Base-by-base conservation (phyloP, 2,113 vertebrate species). In the Cyprinodon tularosa region DNA sequence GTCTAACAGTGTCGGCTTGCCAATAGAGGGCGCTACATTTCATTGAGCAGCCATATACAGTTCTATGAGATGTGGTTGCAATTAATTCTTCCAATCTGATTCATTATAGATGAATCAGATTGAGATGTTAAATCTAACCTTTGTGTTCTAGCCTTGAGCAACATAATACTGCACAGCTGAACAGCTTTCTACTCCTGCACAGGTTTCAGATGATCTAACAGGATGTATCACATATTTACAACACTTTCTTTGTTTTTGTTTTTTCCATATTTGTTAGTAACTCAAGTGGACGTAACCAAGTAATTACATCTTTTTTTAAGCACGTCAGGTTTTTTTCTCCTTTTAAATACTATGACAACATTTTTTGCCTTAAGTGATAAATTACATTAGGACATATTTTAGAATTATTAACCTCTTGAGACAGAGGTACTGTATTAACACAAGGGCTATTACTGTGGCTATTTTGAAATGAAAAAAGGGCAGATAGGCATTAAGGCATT, bases 211-310 rank as follows among this genome's bases (percentile, higher is more conserved):
- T 15, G 14, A 48, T 14, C 4, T 15, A 48, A 12, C 59, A 68
- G 42, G 62, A 62, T 71, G 36, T 60, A 62, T 70, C n/a, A 74
- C 69, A 81, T 42, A 70, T 87, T 71, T 78, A 85, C 68, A 39
- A 22, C 15, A 0, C 53, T 71, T 82, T 62, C 29, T 44, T 78
- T 42, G 68, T 29, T 65, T 83, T 80, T 66, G 67, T 76, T 29
- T 29, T 29, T 29, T 29, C 68, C 57, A 74, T 76, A 82, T 80
- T 74, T 72, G 45, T 77, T 78, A 44, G 10, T 73, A 42, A 37
- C 17, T 59, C 38, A 14, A n/a, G 53, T 77, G 6, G 70, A 64
- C 36, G 63, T 50, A 29, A 64, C 63, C 44, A 45, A 7, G 9
- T 48, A 59, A n/a, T 40, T 38, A 64, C 3, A 61, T 61, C n/a